Conservation (phyloP, 2,888 invertebrate species). For the Carterocephalus palaemon region DNA sequence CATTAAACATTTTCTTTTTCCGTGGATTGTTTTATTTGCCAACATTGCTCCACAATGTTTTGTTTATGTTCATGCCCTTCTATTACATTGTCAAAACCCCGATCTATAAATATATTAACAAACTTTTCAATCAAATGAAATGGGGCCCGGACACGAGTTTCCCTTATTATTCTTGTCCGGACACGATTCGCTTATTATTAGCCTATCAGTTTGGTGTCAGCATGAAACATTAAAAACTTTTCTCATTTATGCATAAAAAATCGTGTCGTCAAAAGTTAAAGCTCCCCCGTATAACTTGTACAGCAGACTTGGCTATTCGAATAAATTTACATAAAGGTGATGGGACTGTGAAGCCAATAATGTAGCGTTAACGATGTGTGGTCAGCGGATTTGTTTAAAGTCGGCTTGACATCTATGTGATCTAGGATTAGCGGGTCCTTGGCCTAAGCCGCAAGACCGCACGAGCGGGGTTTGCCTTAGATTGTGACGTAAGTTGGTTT, state of each 20-base stretch:
- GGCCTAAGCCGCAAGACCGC: constrained; percentile 40
- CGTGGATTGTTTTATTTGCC: constrained; percentile 34
- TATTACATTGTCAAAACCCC: background rate
- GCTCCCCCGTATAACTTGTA: too few species aligned
- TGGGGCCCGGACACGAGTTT: constrained; percentile 9
- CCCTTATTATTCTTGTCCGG: constrained; percentile 32
- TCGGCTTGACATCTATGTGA: constrained; percentile 36
- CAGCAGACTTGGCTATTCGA: too few species aligned
- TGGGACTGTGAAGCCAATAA: background rate
- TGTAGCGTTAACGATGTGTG: background rate
- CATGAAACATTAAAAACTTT: constrained; percentile 12
- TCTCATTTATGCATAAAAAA: constrained; percentile 14
- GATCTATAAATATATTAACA: constrained; percentile 6
- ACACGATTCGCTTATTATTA: too few species aligned
- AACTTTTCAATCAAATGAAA: constrained; percentile 13
- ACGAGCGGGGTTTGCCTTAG: constrained; percentile 30
- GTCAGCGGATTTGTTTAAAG: constrained; percentile 3
- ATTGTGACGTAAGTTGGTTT: constrained; percentile 35
- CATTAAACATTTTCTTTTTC: constrained; percentile 51
- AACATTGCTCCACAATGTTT: constrained; percentile 36
- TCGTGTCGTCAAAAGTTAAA: too few species aligned
- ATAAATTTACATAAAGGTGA: constrained; percentile 6
- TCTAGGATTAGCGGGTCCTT: constrained; percentile 37
- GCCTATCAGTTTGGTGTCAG: constrained; percentile 11
- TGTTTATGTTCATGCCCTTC: constrained; percentile 16